Percentiles rank a stretch among this genome's conserved stretches.
phyloP scores from a whole-genome alignment of 2,888 invertebrate species.

The Drosophila gaucha region DNA sequence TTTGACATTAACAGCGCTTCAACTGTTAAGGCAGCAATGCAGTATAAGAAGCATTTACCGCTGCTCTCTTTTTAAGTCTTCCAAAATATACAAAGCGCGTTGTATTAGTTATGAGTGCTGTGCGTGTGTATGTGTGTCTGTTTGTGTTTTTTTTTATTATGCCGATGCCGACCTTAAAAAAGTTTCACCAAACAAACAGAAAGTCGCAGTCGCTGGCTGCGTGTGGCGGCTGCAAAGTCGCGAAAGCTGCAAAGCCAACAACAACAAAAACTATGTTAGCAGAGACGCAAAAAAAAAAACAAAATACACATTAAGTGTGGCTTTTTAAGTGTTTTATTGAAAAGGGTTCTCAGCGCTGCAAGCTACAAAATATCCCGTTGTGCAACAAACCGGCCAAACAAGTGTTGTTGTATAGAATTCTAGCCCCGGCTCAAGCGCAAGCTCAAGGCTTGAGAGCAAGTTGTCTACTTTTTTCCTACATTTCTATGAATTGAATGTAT shows the following conservation, averaged over 20 bases:
- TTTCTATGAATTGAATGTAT: slow-evolving; percentile 33
- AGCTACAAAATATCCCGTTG: slow-evolving; percentile 74
- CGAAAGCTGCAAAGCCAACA: slow-evolving; percentile 60
- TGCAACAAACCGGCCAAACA: slow-evolving; percentile 75
- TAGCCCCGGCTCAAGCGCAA: slow-evolving; percentile 47
- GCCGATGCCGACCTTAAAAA: slow-evolving; percentile 75
- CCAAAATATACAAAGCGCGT: slow-evolving; percentile 21
- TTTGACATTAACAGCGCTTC: slow-evolving; percentile 33
- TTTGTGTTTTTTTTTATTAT: slow-evolving; percentile 56
- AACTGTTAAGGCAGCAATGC: slow-evolving; percentile 19
- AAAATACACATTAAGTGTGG: slow-evolving; percentile 25
- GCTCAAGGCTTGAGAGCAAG: slow-evolving; percentile 48
- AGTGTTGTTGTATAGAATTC: slow-evolving; percentile 53
- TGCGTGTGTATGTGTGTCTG: neutral
- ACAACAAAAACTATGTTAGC: slow-evolving; percentile 29
- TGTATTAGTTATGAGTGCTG: slow-evolving; percentile 10
- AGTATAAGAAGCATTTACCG: slow-evolving; percentile 23
- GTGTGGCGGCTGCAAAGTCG: slow-evolving; percentile 60
- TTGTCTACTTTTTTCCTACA: slow-evolving; percentile 14
- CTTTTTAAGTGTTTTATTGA: slow-evolving; percentile 45
- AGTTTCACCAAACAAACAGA: slow-evolving; percentile 79
- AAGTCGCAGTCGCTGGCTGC: slow-evolving; percentile 62
- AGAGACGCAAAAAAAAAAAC: slow-evolving; percentile 25
- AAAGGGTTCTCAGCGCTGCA: slow-evolving; percentile 61
- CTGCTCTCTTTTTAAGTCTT: slow-evolving; percentile 30